phyloP scores from a whole-genome alignment of 1,140 invertebrate species.

The Leptestheria dahalacensis region DNA sequence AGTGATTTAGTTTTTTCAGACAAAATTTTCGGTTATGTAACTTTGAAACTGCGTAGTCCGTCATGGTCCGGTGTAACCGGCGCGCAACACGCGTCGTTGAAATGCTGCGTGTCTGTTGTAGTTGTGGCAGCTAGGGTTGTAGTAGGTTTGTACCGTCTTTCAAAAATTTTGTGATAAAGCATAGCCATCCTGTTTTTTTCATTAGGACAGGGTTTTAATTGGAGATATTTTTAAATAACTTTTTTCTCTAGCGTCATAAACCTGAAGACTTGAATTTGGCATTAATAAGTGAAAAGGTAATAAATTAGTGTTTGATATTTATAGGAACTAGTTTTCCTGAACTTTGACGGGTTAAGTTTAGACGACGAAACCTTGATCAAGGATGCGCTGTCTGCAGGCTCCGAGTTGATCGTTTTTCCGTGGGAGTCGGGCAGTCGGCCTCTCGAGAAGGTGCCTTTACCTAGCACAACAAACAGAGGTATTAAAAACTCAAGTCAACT shows the following conservation, averaged over 20 bases:
- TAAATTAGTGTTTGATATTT: not conserved
- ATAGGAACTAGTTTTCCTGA: slow-evolving; percentile 15
- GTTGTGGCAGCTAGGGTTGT: no score
- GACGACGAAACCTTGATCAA: slow-evolving; percentile 7
- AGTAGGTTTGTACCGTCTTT: no score
- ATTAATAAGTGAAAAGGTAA: not conserved
- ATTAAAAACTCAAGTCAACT: not conserved
- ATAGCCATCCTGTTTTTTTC: no score
- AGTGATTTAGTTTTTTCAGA: no score
- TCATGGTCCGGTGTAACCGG: no score
- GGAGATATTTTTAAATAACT: no score
- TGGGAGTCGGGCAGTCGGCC: not conserved
- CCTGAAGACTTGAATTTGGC: not conserved
- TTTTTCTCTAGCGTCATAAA: not conserved
- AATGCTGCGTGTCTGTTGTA: no score
- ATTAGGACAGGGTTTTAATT: no score
- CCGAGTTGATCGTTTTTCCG: not conserved
- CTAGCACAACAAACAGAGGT: not conserved
- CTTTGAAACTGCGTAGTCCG: no score
- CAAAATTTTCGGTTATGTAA: no score
- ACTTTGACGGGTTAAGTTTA: slow-evolving; percentile 2
- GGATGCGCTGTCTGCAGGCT: not conserved
- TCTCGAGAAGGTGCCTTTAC: not conserved
- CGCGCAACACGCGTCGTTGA: no score
- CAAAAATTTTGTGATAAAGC: no score